These are phyloP conservation scores for Paramacrobiotus metropolitanus DNA, from an alignment of 1,140 invertebrate genomes.

Conservation along the genomic window DNA sequence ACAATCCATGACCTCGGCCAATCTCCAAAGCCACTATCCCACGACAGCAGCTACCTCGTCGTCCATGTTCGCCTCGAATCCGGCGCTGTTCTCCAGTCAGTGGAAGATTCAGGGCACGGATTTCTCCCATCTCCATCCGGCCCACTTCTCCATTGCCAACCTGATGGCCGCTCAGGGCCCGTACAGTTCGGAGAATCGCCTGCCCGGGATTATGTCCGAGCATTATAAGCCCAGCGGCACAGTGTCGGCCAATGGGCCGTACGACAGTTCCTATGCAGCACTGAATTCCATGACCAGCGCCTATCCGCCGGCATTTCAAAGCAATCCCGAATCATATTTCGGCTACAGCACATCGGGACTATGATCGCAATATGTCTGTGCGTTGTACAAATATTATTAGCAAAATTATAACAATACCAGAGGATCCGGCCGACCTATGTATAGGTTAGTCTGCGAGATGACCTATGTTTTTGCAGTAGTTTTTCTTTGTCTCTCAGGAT, in stretches of 20 bases:
- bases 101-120: slow-evolving; percentile 10
- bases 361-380: too few relatives aligned
- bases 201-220: background rate
- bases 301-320: background rate
- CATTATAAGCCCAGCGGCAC: background rate
- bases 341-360: background rate
- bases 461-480: too few relatives aligned
- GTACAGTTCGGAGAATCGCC: background rate
- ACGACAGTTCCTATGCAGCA: slow-evolving; percentile 1
- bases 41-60: background rate
- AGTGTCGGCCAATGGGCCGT: background rate
- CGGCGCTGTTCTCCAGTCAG: slow-evolving; percentile 8
- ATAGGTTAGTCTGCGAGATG: too few relatives aligned
- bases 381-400: too few relatives aligned
- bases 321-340: background rate
- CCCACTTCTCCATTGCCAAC: slow-evolving; percentile 9
- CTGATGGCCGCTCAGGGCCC: background rate
- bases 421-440: too few relatives aligned
- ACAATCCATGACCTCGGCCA: slow-evolving; percentile 11
- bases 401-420: too few relatives aligned
- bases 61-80: background rate
- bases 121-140: background rate
- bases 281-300: background rate
- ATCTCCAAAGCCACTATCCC: slow-evolving; percentile 8
- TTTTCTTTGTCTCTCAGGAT: too few relatives aligned